Percentiles rank a stretch among this genome's conserved stretches.
Evolutionary conservation across 2,113 vertebrate genomes (phyloP).

Genomic region (Tupaia tana): DNA sequence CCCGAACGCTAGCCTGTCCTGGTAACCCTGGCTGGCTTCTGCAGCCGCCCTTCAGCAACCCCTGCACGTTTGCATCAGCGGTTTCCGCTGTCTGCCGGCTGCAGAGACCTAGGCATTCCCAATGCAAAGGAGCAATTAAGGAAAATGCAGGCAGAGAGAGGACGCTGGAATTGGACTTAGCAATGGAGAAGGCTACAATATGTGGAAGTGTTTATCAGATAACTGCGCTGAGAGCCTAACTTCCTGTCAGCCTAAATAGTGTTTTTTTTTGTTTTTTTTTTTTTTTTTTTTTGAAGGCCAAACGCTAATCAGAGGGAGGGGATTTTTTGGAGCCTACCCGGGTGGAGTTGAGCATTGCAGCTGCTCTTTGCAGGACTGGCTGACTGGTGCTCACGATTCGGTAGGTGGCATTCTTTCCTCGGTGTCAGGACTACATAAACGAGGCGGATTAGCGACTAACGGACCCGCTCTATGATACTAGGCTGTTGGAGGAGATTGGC

Average conservation of each 20-base stretch:
- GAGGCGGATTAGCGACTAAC: not conserved
- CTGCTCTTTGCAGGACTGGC: slow-evolving; percentile 21
- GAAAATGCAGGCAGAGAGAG: slow-evolving; percentile 54
- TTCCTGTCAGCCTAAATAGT: slow-evolving; percentile 57
- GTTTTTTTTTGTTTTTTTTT: not conserved
- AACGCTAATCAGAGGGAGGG: slow-evolving; percentile 53
- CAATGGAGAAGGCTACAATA: slow-evolving; percentile 56
- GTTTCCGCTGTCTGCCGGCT: slow-evolving; percentile 17
- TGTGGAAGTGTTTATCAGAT: slow-evolving; percentile 74
- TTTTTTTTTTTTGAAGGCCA: not conserved
- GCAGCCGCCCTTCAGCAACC: not conserved
- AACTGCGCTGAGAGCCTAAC: slow-evolving; percentile 51
- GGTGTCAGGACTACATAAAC: not conserved
- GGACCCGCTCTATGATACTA: not conserved
- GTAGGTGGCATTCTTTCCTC: slow-evolving; percentile 79
- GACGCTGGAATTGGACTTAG: slow-evolving; percentile 42
- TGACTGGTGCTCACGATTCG: slow-evolving; percentile 47
- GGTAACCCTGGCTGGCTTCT: not conserved
- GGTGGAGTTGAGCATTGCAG: not conserved
- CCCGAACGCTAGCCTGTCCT: not conserved
- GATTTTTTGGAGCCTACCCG: not conserved
- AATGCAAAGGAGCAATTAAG: not conserved
- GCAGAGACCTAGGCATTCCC: not conserved
- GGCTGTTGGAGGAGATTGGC: not conserved
- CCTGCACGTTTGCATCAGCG: not conserved